Evolutionary conservation across 2,888 invertebrate species (phyloP), one percentile per base, ranked within the genome.

Genomic region (Eugnorisma glareosa): DNA sequence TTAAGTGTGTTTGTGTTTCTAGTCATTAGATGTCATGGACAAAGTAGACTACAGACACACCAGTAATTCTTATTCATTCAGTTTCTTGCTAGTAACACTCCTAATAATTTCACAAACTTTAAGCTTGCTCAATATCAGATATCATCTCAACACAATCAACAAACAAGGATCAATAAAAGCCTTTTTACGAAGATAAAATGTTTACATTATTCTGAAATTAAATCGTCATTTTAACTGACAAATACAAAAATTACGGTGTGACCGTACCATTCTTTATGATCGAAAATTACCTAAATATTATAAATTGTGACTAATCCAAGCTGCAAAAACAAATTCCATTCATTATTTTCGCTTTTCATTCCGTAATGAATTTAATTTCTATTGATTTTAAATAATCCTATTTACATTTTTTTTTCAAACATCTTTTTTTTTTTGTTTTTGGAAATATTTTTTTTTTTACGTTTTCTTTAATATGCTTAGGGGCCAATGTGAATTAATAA

Each of bases 381-480:
- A 80, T 83, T 78, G 72, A 82, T 76, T 79, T 88, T 81, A 75
- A 86, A 83, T 85, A 84, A 80, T 77, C 66, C 74, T 88, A 88
- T 87, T 73, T 87, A 88, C 87, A 85, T 40, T 67, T 84, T 81
- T 81, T 77, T 77, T 73, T 68, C 48, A 40, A 82, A 86, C 61
- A 74, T 64, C 28, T 24, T 54, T 74, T 84, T 84, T 86, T 84
- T 81, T 79, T 73, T 31, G 37, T 73, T 84, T 81, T 76, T 76
- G 45, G 64, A 76, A 72, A 73, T 67, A 28, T 70, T 80, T 84
- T 74, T 57, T 57, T 81, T 86, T 77, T 76, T 81, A 67, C 66
- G 61, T 78, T 77, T 81, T 77, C 31, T 69, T 67, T 63, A 13
- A 75, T 72, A 73, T 77, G 73, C 72, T 76, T 63, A 68, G 15